These are phyloP conservation scores for Polypedilum pembai DNA, from an alignment of 1,140 invertebrate species.

Conservation along the genomic window DNA sequence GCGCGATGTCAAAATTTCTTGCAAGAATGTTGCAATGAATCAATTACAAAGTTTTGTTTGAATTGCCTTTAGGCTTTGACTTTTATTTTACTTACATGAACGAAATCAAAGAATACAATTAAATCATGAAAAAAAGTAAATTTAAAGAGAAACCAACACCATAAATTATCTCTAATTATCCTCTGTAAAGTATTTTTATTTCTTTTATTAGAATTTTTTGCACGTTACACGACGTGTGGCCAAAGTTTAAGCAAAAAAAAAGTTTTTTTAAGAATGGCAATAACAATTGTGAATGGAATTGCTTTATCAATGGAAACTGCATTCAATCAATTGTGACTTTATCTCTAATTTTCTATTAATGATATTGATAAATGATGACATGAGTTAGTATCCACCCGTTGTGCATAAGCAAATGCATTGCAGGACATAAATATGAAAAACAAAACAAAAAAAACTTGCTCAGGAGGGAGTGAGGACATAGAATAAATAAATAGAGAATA, in stretches of 20 bases:
- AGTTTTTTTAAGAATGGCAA: constrained; percentile 20
- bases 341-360: neutral
- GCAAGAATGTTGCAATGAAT: too few species aligned
- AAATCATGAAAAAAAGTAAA: too few species aligned
- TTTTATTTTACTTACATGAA: too few species aligned
- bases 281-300: neutral
- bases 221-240: neutral
- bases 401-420: neutral
- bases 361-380: constrained; percentile 20
- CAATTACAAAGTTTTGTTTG: too few species aligned
- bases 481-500: neutral
- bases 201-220: neutral
- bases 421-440: neutral
- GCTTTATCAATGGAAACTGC: constrained; percentile 21
- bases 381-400: constrained; percentile 7
- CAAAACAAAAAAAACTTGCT: neutral
- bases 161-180: constrained; percentile 25
- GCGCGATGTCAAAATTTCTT: too few species aligned
- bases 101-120: too few species aligned
- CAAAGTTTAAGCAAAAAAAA: neutral
- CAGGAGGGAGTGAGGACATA: constrained; percentile 24
- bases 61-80: too few species aligned
- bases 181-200: neutral
- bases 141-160: neutral
- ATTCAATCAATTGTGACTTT: neutral